These are phyloP conservation scores for Erethizon dorsatum DNA, from an alignment of 2,797 vertebrate species.

Conservation along the genomic window DNA sequence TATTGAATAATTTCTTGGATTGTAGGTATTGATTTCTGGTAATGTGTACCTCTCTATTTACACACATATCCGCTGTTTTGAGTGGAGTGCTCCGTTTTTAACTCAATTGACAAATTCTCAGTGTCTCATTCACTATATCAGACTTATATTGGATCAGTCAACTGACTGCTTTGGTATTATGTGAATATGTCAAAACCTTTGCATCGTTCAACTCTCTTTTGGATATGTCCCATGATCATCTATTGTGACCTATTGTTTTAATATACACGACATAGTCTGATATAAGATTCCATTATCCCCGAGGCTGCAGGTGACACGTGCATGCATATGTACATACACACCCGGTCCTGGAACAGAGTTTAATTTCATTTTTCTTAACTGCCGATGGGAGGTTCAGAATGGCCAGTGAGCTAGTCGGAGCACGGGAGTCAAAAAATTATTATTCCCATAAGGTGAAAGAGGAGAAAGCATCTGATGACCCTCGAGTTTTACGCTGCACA, in stretches of 20 bases:
- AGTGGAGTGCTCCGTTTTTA: not conserved
- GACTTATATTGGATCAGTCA: not conserved
- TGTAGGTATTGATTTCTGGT: not conserved
- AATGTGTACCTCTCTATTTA: not conserved
- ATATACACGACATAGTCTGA: not conserved
- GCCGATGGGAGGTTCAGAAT: not conserved
- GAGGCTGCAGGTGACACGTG: not conserved
- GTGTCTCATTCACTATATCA: conserved; percentile 7
- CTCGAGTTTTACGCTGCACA: not conserved
- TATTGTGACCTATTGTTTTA: not conserved
- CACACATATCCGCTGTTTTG: not conserved
- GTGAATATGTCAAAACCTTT: not conserved
- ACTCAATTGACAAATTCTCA: not conserved
- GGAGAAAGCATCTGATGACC: not conserved
- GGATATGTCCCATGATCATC: too few species aligned
- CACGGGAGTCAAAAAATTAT: not conserved
- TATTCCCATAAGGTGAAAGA: not conserved
- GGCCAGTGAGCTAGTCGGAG: not conserved
- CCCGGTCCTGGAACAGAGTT: not conserved
- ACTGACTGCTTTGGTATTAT: not conserved
- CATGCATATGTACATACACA: accelerated
- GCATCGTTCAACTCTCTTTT: not conserved
- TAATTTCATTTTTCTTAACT: not conserved
- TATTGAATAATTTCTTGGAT: not conserved
- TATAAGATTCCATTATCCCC: not conserved